These are phyloP conservation scores for Ennomos quercinarius DNA, from an alignment of 2,888 invertebrate genomes.

Conservation along the genomic window DNA sequence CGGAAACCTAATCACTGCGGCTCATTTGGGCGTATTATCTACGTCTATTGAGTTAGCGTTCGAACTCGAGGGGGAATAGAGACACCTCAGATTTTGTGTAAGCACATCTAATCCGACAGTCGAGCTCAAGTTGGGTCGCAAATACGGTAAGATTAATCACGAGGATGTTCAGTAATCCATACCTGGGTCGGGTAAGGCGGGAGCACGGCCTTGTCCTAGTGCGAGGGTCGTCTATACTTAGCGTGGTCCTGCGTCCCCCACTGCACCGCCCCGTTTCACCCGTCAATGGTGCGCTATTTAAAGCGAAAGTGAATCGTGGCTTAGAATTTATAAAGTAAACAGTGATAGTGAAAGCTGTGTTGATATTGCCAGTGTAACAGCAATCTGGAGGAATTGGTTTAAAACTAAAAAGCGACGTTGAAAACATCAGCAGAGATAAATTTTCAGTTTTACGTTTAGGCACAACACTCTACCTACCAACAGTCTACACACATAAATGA, in stretches of 20 bases:
- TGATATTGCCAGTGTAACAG: background rate
- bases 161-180: conserved; percentile 69
- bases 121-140: conserved; percentile 55
- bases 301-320: conserved; percentile 56
- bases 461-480: too few species aligned
- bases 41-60: conserved; percentile 23
- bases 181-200: conserved; percentile 66
- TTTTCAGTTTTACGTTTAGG: too few species aligned
- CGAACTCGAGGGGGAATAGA: conserved; percentile 44
- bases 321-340: conserved; percentile 46
- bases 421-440: too few species aligned
- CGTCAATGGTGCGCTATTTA: conserved; percentile 76
- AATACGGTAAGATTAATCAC: conserved; percentile 72
- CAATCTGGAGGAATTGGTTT: too few species aligned
- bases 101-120: conserved; percentile 63
- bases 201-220: conserved; percentile 76
- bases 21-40: conserved; percentile 24
- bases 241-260: conserved; percentile 54
- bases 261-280: conserved; percentile 50
- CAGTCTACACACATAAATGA: too few species aligned
- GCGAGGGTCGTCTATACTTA: conserved; percentile 78
- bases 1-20: conserved; percentile 13
- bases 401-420: too few species aligned
- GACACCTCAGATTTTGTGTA: conserved; percentile 55
- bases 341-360: conserved; percentile 31